Evolutionary conservation across 2,888 invertebrate species (phyloP), one percentile per base, ranked within the genome.

Genomic region (Octonoba sinensis): DNA sequence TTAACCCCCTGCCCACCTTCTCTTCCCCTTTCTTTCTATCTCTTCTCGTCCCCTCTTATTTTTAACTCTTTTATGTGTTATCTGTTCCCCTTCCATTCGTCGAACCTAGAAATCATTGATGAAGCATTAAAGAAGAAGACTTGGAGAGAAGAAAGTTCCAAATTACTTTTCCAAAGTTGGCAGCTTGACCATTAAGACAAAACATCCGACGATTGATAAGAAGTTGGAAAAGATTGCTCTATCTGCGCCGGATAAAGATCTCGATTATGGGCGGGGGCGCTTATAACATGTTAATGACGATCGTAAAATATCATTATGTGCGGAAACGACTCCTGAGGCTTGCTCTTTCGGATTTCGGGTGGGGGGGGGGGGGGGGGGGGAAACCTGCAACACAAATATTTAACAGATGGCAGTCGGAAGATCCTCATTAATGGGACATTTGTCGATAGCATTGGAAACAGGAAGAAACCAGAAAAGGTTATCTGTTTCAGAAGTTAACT

Each of bases 101-200:
- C 20, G 20, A 47, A 47, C 49, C 49, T 16, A n/a, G 20, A 27
- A 54, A 51, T 20, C 47, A 15, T 24, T 46, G 49, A 59, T 27
- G 73, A 54, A 51, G 20, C 54, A 60, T 60, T 60, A 60, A 72
- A 49, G 49, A 24, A 36, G n/a, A 49, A 66, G 60, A 27, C 8
- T 6, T 20, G 44, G 22, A 36, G 15, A 24, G 27, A 72, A 51
- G 49, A 62, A 51, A 72, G 24, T 71, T 24, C 18, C n/a, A 18
- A 44, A 44, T 12, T 18, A 47, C n/a, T 18, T 49, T 49, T 22
- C 22, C 6, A 27, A 27, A 27, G 27, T 27, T 18, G 22, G 27
- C 60, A 20, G 36, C 49, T 51, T 73, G 73, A 73, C 73, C 73
- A 65, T 73, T 64, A 65, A 73, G 65, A 73, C 73, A 73, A 57